phyloP scores from a whole-genome alignment of 2,888 invertebrate genomes.

The Augochlorella aurata region DNA sequence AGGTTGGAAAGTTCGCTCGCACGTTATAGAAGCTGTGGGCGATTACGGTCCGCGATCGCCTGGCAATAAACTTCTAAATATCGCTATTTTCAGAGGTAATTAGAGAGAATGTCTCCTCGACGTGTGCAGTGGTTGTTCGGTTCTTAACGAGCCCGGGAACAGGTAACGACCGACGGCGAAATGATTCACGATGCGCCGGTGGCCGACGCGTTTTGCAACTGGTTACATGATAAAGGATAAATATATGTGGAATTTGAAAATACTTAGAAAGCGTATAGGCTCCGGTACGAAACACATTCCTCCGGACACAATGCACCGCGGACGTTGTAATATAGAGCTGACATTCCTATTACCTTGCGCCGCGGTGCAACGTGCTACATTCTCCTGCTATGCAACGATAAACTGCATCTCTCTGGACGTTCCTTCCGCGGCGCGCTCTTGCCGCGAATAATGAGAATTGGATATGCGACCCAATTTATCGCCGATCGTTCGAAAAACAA shows the following conservation, averaged over 20 bases:
- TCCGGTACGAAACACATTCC: constrained; percentile 39
- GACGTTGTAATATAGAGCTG: constrained; percentile 52
- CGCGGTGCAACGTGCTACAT: constrained; percentile 48
- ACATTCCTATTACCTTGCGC: constrained; percentile 60
- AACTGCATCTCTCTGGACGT: constrained; percentile 53
- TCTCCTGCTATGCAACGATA: constrained; percentile 50
- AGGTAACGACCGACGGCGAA: background rate
- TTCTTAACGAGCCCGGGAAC: background rate
- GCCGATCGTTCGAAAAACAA: background rate
- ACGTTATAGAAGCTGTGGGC: background rate
- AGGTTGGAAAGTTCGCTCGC: background rate
- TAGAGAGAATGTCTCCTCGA: background rate
- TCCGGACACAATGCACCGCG: constrained; percentile 39
- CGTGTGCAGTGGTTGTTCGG: background rate
- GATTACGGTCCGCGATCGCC: background rate
- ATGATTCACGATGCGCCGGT: background rate
- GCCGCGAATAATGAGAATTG: constrained; percentile 16
- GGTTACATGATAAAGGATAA: constrained; percentile 28
- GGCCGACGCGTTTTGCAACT: constrained; percentile 22
- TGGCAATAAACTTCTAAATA: background rate
- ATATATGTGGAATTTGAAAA: constrained; percentile 37
- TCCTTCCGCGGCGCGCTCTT: constrained; percentile 33
- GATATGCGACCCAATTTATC: constrained; percentile 1
- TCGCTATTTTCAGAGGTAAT: background rate
- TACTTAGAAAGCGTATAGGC: constrained; percentile 43